Base-by-base conservation (phyloP, 2,113 vertebrate genomes). In the Miniopterus natalensis region DNA sequence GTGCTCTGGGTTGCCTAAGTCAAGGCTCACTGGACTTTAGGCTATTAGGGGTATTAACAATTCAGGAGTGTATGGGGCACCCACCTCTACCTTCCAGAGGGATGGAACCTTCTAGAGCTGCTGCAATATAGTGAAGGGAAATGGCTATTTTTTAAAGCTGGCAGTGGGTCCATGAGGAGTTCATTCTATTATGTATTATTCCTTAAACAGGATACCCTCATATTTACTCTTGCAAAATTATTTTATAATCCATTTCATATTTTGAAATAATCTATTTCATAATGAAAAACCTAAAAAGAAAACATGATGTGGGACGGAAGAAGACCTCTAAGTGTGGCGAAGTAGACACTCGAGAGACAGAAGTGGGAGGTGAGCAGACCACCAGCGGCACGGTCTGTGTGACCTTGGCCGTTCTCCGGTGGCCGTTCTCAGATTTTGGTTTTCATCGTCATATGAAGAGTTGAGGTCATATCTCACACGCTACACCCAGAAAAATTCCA, bases 311-410 rank as follows among this genome's bases (percentile, higher is more conserved):
- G 23, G 65, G 23, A 65, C 23, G 68, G 29, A 88, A n/a, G 18
- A 29, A 49, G 40, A 8, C 9, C 45, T 13, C 2, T 25, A 6
- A 23, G 29, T 11, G 14, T 20, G 86, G 15, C 12, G 10, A 31
- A 2, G 27, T 1, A 51, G 74, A 53, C 1, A 11, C 23, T 2
- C 4, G 57, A 59, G 42, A 66, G 83, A 51, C 3, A 1, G 2
- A 18, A 36, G 55, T 7, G 9, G 57, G 68, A 57, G 47, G 7
- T 18, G 55, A 49, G 65, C 27, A 68, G 29, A 59, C 0, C 0
- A 8, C 0, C 23, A n/a, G 1, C 5, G 2, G 7, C 13, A 40
- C 2, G 12, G 14, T 15, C 3, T 20, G 40, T 25, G 13, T 29
- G 29, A 10, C 14, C 15, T 20, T 0, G 2, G 14, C 8, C 12